These are phyloP conservation scores for Ganaspis sp. DNA, from an alignment of 1,140 invertebrate genomes.

Conservation along the genomic window DNA sequence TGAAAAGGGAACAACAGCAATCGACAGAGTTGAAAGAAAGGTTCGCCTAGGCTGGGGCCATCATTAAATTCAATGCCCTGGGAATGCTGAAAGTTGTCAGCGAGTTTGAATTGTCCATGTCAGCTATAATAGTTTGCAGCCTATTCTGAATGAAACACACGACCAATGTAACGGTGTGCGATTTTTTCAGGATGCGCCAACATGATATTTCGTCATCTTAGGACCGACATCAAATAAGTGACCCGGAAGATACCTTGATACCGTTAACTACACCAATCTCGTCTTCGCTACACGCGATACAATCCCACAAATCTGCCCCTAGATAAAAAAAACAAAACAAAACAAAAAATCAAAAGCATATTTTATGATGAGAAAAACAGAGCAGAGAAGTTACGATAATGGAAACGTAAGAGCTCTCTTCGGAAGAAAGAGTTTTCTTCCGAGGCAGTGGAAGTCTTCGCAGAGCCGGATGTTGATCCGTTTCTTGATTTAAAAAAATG, in stretches of 20 bases:
- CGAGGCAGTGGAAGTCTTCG: background rate
- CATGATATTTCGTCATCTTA: slow-evolving; percentile 29
- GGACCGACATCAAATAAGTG: slow-evolving; percentile 14
- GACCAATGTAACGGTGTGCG: slow-evolving; percentile 14
- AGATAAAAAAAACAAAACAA: background rate
- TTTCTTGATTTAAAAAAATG: too few relatives aligned
- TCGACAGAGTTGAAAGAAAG: background rate
- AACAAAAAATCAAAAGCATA: background rate
- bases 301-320: slow-evolving; percentile 27
- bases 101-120: slow-evolving; percentile 22
- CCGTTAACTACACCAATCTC: slow-evolving; percentile 26
- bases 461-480: background rate
- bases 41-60: background rate
- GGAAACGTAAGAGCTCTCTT: background rate
- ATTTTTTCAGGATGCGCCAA: slow-evolving; percentile 19
- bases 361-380: background rate
- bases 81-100: slow-evolving; percentile 22
- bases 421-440: background rate
- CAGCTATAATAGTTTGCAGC: background rate
- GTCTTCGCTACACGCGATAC: slow-evolving; percentile 21
- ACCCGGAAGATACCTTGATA: slow-evolving; percentile 22
- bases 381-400: background rate
- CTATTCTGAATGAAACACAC: slow-evolving; percentile 7
- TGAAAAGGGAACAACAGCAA: background rate
- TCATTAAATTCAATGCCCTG: slow-evolving; percentile 20